Base-by-base conservation (phyloP, 2,888 invertebrate species). In the Allophyes oxyacanthae region DNA sequence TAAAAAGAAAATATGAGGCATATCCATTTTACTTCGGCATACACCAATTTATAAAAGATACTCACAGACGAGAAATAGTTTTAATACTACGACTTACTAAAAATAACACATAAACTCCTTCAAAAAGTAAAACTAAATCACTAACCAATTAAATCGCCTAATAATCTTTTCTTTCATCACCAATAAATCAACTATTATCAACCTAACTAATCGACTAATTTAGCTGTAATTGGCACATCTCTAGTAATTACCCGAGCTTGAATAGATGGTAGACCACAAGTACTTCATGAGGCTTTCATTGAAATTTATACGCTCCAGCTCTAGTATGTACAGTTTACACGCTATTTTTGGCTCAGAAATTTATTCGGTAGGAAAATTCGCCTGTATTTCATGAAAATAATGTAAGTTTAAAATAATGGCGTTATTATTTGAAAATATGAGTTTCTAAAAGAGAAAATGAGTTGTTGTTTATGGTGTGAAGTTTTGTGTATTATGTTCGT, bases 281-380 rank as follows among this genome's bases (percentile, higher is more conserved):
- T 34, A 15, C 15, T 66, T 46, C 34, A 26, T 13, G 32, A 66
- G 26, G 51, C 15, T 59, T 66, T 51, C 36, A 53, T 43, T 59
- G 33, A 56, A 70, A 45, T 64, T 30, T 38, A 50, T 44, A 26
- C 58, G 32, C 36, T 25, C 10, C 37, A 49, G 52, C 5, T 51
- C 40, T 20, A 63, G 20, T 20, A 28, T 36, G 46, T 30, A 37
- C 30, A 38, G 26, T 44, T 50, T 50, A 32, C 30, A 51, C 11
- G 36, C 33, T 25, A 44, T 33, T 45, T 65, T 42, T 26, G 28
- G 28, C 8, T 6, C 4, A 33, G 20, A 13, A 26, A 38, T 13
- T 20, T 13, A 55, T 9, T 30, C 33, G 6, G 15, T 46, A 33
- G 32, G 3, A 43, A 56, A 43, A 41, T 37, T n/a, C 26, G 28